Evolutionary conservation across 2,113 vertebrate species (phyloP), one percentile per base, ranked within the genome.

Genomic region (Erythrolamprus reginae): DNA sequence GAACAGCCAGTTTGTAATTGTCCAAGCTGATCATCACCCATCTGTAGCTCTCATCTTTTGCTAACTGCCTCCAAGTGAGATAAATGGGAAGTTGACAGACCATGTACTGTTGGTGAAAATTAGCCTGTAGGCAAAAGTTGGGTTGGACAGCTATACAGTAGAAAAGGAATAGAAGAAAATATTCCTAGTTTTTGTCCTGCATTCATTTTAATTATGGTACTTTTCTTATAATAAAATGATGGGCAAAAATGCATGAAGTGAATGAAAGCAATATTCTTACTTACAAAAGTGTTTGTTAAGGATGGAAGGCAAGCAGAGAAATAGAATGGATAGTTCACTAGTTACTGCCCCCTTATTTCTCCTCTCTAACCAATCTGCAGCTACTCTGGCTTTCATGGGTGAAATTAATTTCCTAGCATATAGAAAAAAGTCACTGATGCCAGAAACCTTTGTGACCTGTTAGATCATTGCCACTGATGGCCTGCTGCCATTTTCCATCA

Each of bases 371-470:
- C 0, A 0, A 92, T 87, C 92, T 85, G 24, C 33, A 86, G 45
- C 12, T 17, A 53, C 38, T 82, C 21, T 58, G 15, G n/a, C 28
- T 92, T 87, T 90, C 38, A 89, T 15, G 87, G 23, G 56, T 91
- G 88, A 96, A 92, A 94, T 88, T 92, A 92, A 95, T 95, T 94
- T 95, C 90, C 90, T 84, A 91, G 50, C 77, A 92, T 89, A 82
- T 26, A 94, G 92, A 88, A 94, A 84, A 42, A 83, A 91, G 90
- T 61, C 15, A 38, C 23, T 65, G 91, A 89, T 86, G 89, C 87
- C 89, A 92, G 90, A 91, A 0, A 83, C 89, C 42, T 2, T 0
- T 91, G 90, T 87, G 93, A 93, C 94, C 95, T 90, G 93, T 65
- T 93, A 94, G 92, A 93, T 94, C 94, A 95, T 92, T 85, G 89